Conservation (phyloP, 2,113 vertebrate species). For the Uropsilus gracilis region DNA sequence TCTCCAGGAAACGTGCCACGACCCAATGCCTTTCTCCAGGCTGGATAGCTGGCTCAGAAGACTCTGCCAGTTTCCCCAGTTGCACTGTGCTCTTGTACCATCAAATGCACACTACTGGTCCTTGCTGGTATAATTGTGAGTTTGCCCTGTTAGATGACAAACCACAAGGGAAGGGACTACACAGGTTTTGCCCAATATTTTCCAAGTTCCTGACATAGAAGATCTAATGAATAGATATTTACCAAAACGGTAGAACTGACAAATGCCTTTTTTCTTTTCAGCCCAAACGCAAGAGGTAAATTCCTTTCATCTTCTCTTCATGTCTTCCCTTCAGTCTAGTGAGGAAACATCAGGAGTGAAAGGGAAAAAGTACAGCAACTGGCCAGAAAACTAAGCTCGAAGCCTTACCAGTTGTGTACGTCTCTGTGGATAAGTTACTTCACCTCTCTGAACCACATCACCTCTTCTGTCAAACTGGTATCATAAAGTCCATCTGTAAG, state of each 20-base stretch:
- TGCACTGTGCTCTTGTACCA: neutral
- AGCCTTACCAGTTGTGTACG: neutral
- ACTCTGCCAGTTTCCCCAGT: neutral
- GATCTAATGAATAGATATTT: constrained; percentile 1
- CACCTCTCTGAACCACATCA: constrained; percentile 21
- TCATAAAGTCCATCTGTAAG: neutral
- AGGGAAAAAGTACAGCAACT: neutral
- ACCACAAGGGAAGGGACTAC: neutral
- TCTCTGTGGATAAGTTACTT: neutral
- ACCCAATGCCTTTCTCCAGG: neutral
- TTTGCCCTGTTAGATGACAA: neutral
- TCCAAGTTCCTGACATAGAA: neutral
- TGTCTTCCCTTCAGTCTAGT: neutral
- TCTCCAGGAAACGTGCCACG: neutral
- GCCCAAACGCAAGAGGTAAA: neutral
- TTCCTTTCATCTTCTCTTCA: neutral
- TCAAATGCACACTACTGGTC: neutral
- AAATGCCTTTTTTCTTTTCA: neutral
- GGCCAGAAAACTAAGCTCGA: neutral
- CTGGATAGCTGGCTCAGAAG: neutral
- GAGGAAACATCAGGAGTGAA: constrained; percentile 1
- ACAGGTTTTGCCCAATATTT: neutral
- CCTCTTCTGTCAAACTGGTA: neutral
- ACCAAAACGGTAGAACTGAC: neutral
- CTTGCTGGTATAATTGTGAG: neutral